Evolutionary conservation across 2,113 vertebrate genomes (phyloP).

Genomic region (Polyodon spathula): DNA sequence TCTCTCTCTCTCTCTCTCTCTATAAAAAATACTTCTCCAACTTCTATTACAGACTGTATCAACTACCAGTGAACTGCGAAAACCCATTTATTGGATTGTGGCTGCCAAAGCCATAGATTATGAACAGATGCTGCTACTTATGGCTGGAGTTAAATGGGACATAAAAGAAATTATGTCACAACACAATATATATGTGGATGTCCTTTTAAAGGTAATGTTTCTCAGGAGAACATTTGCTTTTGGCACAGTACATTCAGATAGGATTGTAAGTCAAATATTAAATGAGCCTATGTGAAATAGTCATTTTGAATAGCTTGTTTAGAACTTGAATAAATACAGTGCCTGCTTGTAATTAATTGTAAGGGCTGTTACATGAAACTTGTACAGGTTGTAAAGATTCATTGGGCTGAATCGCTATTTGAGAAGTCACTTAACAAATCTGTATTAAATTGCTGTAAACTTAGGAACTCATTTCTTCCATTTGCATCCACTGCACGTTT

Average conservation of each 20-base stretch:
- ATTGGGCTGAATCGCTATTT: too few relatives aligned
- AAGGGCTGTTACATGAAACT: too few relatives aligned
- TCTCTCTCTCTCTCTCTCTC: too few relatives aligned
- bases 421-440: too few relatives aligned
- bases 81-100: slow-evolving; percentile 97
- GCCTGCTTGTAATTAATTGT: too few relatives aligned
- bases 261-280: too few relatives aligned
- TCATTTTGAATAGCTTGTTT: neutral
- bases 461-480: too few relatives aligned
- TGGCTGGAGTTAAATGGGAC: slow-evolving; percentile 96
- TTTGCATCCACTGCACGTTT: too few relatives aligned
- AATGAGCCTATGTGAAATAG: neutral
- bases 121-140: slow-evolving; percentile 88
- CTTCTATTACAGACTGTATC: slow-evolving; percentile 79
- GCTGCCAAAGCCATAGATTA: slow-evolving; percentile 97
- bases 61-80: slow-evolving; percentile 89
- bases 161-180: slow-evolving; percentile 98
- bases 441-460: too few relatives aligned
- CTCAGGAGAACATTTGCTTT: slow-evolving; percentile 1
- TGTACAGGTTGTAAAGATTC: too few relatives aligned
- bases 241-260: too few relatives aligned
- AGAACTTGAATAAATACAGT: too few relatives aligned
- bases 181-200: slow-evolving; percentile 94
- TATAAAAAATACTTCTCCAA: slow-evolving; percentile 15
- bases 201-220: slow-evolving; percentile 79